Evolutionary conservation across 2,888 invertebrate species (phyloP).

Genomic region (Philonicus albiceps): DNA sequence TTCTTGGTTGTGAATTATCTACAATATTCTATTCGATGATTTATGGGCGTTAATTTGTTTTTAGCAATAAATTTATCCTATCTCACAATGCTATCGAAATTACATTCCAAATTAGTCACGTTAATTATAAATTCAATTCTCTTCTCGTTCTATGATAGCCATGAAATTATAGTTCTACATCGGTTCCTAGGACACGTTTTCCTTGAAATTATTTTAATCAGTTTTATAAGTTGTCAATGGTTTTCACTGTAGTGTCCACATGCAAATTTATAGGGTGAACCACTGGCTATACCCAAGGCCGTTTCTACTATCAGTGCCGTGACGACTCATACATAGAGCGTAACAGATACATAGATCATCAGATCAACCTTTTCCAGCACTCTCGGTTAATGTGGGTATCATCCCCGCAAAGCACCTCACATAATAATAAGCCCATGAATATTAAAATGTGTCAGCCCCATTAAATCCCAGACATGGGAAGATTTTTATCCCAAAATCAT

Average conservation of each 20-base stretch:
- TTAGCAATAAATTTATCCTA: not conserved
- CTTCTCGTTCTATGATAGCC: not conserved
- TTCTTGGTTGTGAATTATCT: too few relatives aligned
- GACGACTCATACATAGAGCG: not conserved
- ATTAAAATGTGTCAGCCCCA: slow-evolving; percentile 48
- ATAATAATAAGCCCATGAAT: slow-evolving; percentile 48
- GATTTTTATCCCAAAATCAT: slow-evolving; percentile 44
- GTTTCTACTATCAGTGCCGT: not conserved
- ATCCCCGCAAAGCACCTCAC: slow-evolving; percentile 37
- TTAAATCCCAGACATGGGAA: slow-evolving; percentile 46
- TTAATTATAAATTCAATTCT: not conserved
- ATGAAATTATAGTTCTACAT: not conserved
- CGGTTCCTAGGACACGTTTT: not conserved
- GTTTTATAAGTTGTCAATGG: not conserved
- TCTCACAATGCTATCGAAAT: not conserved
- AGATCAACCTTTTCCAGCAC: slow-evolving; percentile 4
- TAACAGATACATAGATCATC: not conserved
- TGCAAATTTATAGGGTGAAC: not conserved
- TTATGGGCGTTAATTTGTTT: not conserved
- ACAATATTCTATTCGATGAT: too few relatives aligned
- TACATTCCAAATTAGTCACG: not conserved
- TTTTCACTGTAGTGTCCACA: not conserved
- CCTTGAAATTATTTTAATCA: not conserved
- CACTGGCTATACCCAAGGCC: not conserved
- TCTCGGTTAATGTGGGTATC: slow-evolving; percentile 5